Percentiles rank a stretch among this genome's conserved stretches.
Conservation (phyloP, 2,888 invertebrate genomes). For the Drepana falcataria region DNA sequence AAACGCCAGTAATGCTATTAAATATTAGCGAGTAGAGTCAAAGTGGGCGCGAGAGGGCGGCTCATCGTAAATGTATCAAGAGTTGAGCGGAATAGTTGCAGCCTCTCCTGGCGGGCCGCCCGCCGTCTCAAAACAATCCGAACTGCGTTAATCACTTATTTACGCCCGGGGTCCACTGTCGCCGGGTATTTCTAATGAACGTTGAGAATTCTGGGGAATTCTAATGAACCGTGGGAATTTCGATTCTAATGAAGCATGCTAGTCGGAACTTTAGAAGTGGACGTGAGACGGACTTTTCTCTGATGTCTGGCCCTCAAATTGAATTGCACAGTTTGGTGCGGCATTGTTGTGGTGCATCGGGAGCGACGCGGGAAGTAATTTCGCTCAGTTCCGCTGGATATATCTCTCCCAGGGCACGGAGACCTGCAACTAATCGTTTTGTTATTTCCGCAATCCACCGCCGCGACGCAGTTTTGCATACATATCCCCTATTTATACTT, state of each 20-base stretch:
- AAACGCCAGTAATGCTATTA: slow-evolving; percentile 46
- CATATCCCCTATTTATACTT: slow-evolving; percentile 43
- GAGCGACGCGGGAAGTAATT: slow-evolving; percentile 63
- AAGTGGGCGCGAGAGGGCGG: slow-evolving; percentile 19
- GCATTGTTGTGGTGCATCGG: slow-evolving; percentile 57
- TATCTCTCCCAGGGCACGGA: slow-evolving; percentile 57
- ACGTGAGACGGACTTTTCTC: slow-evolving; percentile 35
- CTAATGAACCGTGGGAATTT: slow-evolving; percentile 77
- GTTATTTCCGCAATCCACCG: slow-evolving; percentile 73
- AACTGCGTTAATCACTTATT: slow-evolving; percentile 78
- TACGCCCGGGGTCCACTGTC: slow-evolving; percentile 66
- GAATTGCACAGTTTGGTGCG: slow-evolving; percentile 47
- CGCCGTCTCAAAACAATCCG: slow-evolving; percentile 71
- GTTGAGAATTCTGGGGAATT: slow-evolving; percentile 64
- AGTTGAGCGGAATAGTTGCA: slow-evolving; percentile 53
- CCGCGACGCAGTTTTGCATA: slow-evolving; percentile 55
- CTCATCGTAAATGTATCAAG: slow-evolving; percentile 73
- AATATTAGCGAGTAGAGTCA: slow-evolving; percentile 44
- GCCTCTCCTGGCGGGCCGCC: slow-evolving; percentile 22
- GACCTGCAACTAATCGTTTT: slow-evolving; percentile 70
- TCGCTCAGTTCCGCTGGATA: slow-evolving; percentile 66
- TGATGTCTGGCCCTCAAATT: slow-evolving; percentile 45
- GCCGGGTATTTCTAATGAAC: slow-evolving; percentile 72
- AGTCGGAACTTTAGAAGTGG: slow-evolving; percentile 36
- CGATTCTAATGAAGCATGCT: slow-evolving; percentile 65